Evolutionary conservation across 2,888 invertebrate species (phyloP).

Genomic region (Cybosia mesomella): DNA sequence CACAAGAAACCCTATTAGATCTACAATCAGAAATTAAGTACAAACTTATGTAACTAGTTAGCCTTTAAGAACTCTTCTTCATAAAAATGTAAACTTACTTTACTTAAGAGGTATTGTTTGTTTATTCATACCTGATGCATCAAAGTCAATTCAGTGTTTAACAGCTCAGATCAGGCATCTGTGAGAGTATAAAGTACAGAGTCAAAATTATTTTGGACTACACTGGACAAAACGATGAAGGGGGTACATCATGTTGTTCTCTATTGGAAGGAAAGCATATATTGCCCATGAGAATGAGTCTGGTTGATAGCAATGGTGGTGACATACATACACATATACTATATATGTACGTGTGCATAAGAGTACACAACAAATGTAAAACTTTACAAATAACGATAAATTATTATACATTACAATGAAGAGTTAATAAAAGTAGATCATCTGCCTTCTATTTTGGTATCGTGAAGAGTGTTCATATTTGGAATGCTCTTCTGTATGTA

Average conservation of each 20-base stretch:
- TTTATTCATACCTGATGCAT: slow-evolving; percentile 10
- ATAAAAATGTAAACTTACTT: neutral
- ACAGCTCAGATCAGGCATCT: neutral
- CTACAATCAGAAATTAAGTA: neutral
- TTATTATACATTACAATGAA: neutral
- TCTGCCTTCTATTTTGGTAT: slow-evolving; percentile 36
- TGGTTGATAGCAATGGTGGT: no score
- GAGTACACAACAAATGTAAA: neutral
- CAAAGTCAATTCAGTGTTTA: slow-evolving; percentile 16
- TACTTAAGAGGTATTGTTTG: neutral
- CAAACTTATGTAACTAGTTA: neutral
- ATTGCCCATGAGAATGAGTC: no score
- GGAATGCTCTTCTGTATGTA: slow-evolving; percentile 38
- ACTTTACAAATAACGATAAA: neutral
- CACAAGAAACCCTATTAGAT: neutral
- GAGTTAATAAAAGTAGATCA: slow-evolving; percentile 29
- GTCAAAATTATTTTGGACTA: neutral
- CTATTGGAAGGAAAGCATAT: neutral
- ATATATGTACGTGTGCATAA: neutral
- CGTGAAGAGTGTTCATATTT: slow-evolving; percentile 37
- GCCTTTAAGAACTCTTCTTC: neutral
- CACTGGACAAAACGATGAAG: neutral
- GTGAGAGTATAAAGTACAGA: slow-evolving; percentile 3
- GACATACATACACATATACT: no score
- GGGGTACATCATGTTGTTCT: neutral